Percentiles rank a stretch among this genome's conserved stretches.
phyloP scores from a whole-genome alignment of 1,140 invertebrate genomes.

The Euwallacea fornicatus region DNA sequence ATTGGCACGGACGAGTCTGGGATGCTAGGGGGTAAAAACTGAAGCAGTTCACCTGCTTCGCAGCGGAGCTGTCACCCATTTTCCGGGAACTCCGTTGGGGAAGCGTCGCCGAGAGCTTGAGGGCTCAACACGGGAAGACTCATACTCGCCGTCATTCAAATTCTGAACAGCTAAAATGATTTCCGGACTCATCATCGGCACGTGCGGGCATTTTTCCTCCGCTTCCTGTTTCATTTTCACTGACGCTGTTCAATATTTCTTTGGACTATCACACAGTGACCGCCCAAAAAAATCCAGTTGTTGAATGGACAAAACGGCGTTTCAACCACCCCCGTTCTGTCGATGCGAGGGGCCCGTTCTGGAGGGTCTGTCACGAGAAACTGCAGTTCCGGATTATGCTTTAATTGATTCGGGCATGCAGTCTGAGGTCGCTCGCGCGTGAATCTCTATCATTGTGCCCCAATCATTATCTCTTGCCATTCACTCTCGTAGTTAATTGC shows the following conservation, averaged over 20 bases:
- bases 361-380: constrained; percentile 51
- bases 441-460: constrained; percentile 51
- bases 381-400: constrained; percentile 55
- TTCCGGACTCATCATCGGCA: constrained; percentile 34
- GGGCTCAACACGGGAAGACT: no score
- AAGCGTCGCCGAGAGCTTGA: no score
- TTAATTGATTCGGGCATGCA: constrained; percentile 56
- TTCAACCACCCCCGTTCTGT: constrained; percentile 23
- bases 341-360: constrained; percentile 15
- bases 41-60: no score
- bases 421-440: constrained; percentile 52
- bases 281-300: constrained; percentile 9
- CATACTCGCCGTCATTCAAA: constrained; percentile 6
- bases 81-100: no score
- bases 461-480: constrained; percentile 52
- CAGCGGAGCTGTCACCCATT: no score
- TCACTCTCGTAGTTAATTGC: constrained; percentile 39
- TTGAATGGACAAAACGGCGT: constrained; percentile 7
- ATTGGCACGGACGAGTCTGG: no score
- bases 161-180: constrained; percentile 7
- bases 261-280: not conserved
- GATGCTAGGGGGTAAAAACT: no score
- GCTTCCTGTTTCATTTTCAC: constrained; percentile 19
- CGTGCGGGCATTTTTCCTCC: constrained; percentile 15
- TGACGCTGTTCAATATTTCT: not conserved